Base-by-base conservation (phyloP, 2,797 vertebrate species). In the Numenius phaeopus region DNA sequence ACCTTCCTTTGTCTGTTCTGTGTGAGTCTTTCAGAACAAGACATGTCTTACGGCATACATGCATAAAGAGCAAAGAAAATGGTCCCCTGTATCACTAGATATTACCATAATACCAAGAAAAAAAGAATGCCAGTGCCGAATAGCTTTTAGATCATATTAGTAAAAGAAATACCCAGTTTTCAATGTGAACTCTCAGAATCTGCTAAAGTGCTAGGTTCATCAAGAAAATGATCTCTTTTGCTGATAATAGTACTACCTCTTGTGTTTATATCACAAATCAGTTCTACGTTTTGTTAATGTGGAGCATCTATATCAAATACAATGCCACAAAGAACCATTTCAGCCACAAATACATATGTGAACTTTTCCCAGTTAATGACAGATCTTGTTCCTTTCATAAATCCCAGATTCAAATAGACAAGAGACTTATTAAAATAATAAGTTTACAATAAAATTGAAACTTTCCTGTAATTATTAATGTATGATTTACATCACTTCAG, bases 391-490 rank as follows among this genome's bases (percentile, higher is more conserved):
- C 23, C 79, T 83, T 83, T 72, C 84, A 72, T 21, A 83, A 92
- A 89, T 69, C 84, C 7, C 37, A 70, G 85, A 71, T 83, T 69
- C 49, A 94, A 55, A 52, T 9, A 87, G 54, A 87, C 1, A 11
- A 84, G n/a, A 39, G 8, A 70, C 37, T 71, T 77, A 49, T 32
- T 78, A 64, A 81, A 90, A 78, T 6, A 91, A 1, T 67, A 77
- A 42, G 17, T 83, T 94, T 84, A 94, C 93, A 83, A 94, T 82
- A 91, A 95, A 84, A 79, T 49, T 4, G 22, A 94, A 97, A 94
- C 42, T 85, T 37, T 66, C 55, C 47, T 79, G 64, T 87, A 62
- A 92, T 91, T 89, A 92, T 83, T 94, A 96, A 96, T 76, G n/a
- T 64, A 95, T 91, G 66, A 93, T 71, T 87, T 89, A 83, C 70